These are phyloP conservation scores for Aselliscus stoliczkanus DNA, from an alignment of 2,797 vertebrate species.

Conservation along the genomic window DNA sequence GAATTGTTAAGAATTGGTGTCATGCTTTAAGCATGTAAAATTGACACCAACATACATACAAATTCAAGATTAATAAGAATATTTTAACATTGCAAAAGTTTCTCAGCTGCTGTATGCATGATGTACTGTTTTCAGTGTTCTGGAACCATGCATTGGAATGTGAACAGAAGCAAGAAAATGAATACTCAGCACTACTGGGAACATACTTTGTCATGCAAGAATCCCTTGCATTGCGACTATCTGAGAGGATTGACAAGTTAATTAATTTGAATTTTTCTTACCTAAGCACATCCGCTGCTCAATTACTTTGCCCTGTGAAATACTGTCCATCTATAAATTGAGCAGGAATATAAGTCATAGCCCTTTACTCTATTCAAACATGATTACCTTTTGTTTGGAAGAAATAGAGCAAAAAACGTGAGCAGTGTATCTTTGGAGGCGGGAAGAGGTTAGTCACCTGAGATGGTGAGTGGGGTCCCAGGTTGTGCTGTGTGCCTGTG, in stretches of 20 bases:
- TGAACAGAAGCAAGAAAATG: background rate
- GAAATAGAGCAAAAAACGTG: background rate
- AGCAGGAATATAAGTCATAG: background rate
- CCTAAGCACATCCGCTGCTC: background rate
- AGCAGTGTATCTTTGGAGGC: background rate
- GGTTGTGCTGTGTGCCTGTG: background rate
- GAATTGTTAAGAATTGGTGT: background rate
- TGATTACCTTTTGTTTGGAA: background rate
- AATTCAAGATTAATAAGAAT: background rate
- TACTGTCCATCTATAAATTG: background rate
- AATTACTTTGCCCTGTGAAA: background rate
- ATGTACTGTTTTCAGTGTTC: constrained; percentile 6
- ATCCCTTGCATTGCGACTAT: background rate
- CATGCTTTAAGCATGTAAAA: background rate
- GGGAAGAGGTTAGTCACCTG: background rate
- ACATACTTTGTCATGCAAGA: background rate
- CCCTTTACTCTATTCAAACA: background rate
- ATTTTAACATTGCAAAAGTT: background rate
- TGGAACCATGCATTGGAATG: background rate
- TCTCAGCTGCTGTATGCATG: background rate
- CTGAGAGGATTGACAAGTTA: constrained; percentile 26
- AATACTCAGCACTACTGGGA: constrained; percentile 18
- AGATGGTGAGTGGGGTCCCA: background rate
- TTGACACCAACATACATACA: background rate
- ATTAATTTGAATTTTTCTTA: constrained; percentile 57